Percentiles rank a stretch among this genome's conserved stretches.
phyloP scores from a whole-genome alignment of 2,113 vertebrate genomes.

The Corythaeola cristata region DNA sequence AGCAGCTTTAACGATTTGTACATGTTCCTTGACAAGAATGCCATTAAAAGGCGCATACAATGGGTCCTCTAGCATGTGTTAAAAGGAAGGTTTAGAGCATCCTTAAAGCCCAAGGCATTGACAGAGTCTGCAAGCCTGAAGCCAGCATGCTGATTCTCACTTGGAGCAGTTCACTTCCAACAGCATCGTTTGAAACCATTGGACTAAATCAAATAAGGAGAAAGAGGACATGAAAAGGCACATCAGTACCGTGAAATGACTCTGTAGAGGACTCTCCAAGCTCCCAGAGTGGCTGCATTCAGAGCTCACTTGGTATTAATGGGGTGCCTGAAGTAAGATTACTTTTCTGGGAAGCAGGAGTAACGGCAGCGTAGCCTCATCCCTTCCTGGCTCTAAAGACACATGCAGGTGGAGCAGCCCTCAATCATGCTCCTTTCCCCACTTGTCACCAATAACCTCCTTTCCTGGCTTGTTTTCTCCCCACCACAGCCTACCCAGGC shows the following conservation, averaged over 20 bases:
- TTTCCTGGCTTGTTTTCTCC: neutral
- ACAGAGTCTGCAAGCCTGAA: neutral
- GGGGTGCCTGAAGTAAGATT: neutral
- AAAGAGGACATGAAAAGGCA: neutral
- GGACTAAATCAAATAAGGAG: neutral
- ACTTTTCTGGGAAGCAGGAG: neutral
- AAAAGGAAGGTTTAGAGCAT: neutral
- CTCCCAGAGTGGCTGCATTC: neutral
- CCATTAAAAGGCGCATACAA: neutral
- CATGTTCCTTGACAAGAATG: neutral
- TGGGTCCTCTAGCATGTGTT: neutral
- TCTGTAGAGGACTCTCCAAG: neutral
- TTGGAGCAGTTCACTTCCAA: neutral
- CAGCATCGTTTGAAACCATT: neutral
- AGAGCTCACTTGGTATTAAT: neutral
- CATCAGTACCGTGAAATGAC: neutral
- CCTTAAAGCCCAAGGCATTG: neutral
- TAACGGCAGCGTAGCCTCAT: neutral
- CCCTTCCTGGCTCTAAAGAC: neutral
- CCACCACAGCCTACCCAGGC: neutral
- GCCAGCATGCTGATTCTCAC: neutral
- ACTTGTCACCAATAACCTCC: neutral
- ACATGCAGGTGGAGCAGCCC: fast-evolving
- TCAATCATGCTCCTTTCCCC: fast-evolving
- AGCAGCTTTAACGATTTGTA: neutral